Conservation (phyloP, 2,113 vertebrate species). For the Glaucidium brasilianum region DNA sequence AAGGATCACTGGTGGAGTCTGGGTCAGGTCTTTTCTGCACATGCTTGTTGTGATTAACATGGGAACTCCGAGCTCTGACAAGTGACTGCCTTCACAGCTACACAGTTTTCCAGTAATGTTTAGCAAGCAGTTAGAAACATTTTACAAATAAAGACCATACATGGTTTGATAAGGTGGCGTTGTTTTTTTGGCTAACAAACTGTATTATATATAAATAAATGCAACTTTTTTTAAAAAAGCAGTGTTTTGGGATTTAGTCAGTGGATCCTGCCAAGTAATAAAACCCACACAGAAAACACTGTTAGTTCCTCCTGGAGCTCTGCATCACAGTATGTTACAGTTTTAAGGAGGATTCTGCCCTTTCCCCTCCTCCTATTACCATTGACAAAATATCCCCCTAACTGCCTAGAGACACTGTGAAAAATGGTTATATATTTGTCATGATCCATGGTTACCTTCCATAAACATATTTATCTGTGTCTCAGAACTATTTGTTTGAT, state of each 20-base stretch:
- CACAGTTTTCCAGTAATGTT: neutral
- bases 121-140: neutral
- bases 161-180: neutral
- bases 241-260: constrained; percentile 16
- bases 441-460: constrained; percentile 36
- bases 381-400: neutral
- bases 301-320: neutral
- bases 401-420: neutral
- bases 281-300: neutral
- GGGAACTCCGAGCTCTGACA: constrained; percentile 2
- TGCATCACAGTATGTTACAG: neutral
- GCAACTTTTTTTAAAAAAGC: neutral
- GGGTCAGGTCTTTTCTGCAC: neutral
- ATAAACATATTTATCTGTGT: neutral
- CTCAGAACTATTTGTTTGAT: neutral
- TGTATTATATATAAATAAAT: neutral
- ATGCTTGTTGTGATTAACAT: neutral
- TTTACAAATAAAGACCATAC: neutral
- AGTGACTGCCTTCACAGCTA: neutral
- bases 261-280: neutral
- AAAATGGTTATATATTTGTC: neutral
- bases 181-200: neutral
- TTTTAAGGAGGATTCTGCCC: constrained; percentile 1
- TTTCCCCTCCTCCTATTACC: neutral
- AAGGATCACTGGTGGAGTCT: neutral